A percentile compares a stretch with the other conserved stretches of the same genome.
These are phyloP conservation scores for Hyles euphorbiae DNA, from an alignment of 1,140 invertebrate species.

Conservation along the genomic window DNA sequence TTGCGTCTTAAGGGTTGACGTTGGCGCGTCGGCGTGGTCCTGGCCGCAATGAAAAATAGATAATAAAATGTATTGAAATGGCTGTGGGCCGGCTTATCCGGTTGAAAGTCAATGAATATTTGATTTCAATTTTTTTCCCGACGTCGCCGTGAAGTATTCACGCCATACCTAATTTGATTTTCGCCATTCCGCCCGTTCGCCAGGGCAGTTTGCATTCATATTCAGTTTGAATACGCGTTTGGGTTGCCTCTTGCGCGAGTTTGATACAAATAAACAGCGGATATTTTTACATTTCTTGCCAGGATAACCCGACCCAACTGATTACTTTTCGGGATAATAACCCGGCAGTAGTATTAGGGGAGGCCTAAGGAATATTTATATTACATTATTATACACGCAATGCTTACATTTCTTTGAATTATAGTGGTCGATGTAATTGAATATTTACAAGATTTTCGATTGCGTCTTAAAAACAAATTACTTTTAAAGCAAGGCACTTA, in stretches of 20 bases:
- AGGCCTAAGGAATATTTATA: constrained; percentile 41
- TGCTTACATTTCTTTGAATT: constrained; percentile 10
- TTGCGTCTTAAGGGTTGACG: constrained; percentile 24
- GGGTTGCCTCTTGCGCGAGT: constrained; percentile 63
- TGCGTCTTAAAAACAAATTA: too few species aligned
- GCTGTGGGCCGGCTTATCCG: constrained; percentile 71
- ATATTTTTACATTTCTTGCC: constrained; percentile 70
- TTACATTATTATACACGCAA: constrained; percentile 28
- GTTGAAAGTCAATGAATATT: constrained; percentile 75
- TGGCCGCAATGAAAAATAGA: constrained; percentile 61
- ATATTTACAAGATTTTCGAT: neutral
- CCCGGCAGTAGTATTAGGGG: constrained; percentile 39
- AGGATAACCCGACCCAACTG: constrained; percentile 67
- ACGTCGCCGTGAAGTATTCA: constrained; percentile 74
- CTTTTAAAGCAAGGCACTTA: constrained; percentile 5
- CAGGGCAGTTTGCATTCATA: constrained; percentile 73
- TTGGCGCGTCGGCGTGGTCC: constrained; percentile 24
- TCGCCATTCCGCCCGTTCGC: constrained; percentile 68
- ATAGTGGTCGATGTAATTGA: neutral
- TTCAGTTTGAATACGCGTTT: constrained; percentile 70
- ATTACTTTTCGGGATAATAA: constrained; percentile 68
- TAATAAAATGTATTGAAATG: constrained; percentile 75
- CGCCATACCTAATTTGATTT: constrained; percentile 75
- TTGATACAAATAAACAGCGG: constrained; percentile 73
- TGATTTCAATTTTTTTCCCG: constrained; percentile 75